These are phyloP conservation scores for Apomyelois bistriatella DNA, from an alignment of 2,888 invertebrate genomes.

Conservation along the genomic window DNA sequence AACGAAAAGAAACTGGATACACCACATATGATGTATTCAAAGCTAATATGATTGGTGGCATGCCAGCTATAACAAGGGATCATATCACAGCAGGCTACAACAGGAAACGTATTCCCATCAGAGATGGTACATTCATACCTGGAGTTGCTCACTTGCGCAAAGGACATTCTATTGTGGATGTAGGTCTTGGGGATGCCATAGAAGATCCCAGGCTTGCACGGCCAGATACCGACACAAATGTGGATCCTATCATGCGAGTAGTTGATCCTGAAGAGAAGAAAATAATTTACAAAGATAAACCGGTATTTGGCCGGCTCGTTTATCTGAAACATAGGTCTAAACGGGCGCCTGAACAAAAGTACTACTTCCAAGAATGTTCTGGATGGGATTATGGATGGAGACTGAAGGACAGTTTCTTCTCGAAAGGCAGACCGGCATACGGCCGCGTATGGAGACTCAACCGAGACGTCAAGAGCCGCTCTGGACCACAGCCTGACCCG, in stretches of 20 bases:
- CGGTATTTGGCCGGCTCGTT: constrained; percentile 36
- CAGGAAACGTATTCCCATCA: constrained; percentile 28
- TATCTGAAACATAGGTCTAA: constrained; percentile 38
- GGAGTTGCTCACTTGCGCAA: constrained; percentile 31
- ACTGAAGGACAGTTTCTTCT: constrained; percentile 37
- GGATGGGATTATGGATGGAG: constrained; percentile 47
- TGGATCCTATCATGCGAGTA: constrained; percentile 44
- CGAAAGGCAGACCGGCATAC: constrained; percentile 22
- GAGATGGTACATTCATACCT: constrained; percentile 31
- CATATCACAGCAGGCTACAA: constrained; percentile 29
- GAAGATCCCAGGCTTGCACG: constrained; percentile 39
- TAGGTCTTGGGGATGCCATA: constrained; percentile 42
- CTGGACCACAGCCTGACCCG: constrained; percentile 45
- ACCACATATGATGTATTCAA: constrained; percentile 34
- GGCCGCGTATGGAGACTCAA: constrained; percentile 39
- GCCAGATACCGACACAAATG: constrained; percentile 33
- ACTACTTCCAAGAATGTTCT: constrained; percentile 36
- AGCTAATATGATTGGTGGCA: constrained; percentile 30
- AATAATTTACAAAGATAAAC: constrained; percentile 41
- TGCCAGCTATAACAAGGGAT: constrained; percentile 37
- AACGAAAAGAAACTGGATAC: constrained; percentile 36
- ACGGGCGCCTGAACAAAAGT: constrained; percentile 41
- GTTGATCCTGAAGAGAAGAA: constrained; percentile 31
- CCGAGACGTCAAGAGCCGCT: constrained; percentile 31
- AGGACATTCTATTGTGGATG: constrained; percentile 39